A percentile compares a stretch with the other conserved stretches of the same genome.
phyloP scores from a whole-genome alignment of 2,888 invertebrate genomes.

The Cryptosula pallasiana region DNA sequence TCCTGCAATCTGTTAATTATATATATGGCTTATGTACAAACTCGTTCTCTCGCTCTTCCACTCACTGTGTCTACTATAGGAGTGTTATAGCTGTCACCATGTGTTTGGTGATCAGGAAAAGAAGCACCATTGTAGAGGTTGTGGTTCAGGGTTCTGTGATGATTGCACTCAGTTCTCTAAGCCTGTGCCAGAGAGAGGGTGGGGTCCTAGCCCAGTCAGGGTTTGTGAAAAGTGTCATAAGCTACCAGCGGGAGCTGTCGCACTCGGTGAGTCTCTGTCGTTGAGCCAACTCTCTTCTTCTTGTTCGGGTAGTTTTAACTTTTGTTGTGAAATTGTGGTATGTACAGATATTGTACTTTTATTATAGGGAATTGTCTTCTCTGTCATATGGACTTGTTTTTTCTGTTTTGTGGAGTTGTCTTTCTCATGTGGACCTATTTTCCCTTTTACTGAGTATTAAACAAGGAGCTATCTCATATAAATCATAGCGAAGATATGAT shows the following conservation, averaged over 20 bases:
- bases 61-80: slow-evolving; percentile 48
- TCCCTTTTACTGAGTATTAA: too few relatives aligned
- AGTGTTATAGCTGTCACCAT: slow-evolving; percentile 63
- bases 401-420: too few relatives aligned
- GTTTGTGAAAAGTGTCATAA: slow-evolving; percentile 68
- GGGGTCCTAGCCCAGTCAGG: slow-evolving; percentile 64
- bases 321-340: too few relatives aligned
- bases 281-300: too few relatives aligned
- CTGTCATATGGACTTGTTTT: too few relatives aligned
- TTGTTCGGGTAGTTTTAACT: too few relatives aligned
- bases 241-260: slow-evolving; percentile 13
- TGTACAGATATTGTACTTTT: too few relatives aligned
- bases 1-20: too few relatives aligned
- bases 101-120: slow-evolving; percentile 38
- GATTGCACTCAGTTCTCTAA: slow-evolving; percentile 64
- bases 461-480: too few relatives aligned
- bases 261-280: not conserved
- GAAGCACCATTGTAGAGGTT: slow-evolving; percentile 66
- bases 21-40: not conserved
- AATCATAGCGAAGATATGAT: too few relatives aligned
- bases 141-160: slow-evolving; percentile 75
- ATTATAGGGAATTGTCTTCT: too few relatives aligned
- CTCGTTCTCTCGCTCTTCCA: not conserved
- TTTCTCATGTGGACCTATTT: too few relatives aligned
- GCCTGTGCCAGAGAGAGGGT: slow-evolving; percentile 68